These are phyloP conservation scores for Brachirus orientalis DNA, from an alignment of 2,113 vertebrate species.

Conservation along the genomic window DNA sequence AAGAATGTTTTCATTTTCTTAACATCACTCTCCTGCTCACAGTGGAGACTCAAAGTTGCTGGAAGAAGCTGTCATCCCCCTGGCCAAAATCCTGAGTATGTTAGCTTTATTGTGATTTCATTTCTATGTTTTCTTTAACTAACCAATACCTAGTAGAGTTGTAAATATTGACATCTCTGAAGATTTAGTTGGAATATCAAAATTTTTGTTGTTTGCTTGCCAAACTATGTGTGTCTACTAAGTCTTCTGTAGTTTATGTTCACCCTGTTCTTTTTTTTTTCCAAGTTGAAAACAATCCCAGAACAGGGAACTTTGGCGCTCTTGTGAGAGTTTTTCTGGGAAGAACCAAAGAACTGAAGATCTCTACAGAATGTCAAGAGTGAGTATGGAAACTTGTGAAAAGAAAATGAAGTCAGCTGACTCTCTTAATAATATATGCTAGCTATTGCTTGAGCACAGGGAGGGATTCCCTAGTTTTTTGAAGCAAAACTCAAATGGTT, in stretches of 20 bases:
- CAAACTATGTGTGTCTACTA: neutral
- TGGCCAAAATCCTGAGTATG: conserved; percentile 94
- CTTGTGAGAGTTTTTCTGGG: conserved; percentile 94
- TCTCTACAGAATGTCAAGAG: conserved; percentile 99
- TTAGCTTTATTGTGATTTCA: conserved; percentile 14
- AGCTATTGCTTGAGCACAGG: conserved; percentile 30
- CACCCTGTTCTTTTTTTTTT: neutral
- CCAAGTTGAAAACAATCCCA: conserved; percentile 96
- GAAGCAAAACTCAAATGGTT: conserved; percentile 11
- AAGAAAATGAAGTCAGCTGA: conserved; percentile 2
- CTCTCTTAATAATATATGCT: neutral
- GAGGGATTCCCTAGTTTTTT: conserved; percentile 5
- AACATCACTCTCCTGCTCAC: conserved; percentile 26
- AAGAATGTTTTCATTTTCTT: neutral
- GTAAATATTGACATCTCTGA: neutral
- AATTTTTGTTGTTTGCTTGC: too few species aligned
- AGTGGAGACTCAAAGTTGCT: conserved; percentile 92
- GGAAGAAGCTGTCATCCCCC: conserved; percentile 91
- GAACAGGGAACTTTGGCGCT: conserved; percentile 92
- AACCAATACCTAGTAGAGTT: neutral
- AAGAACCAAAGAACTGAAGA: conserved; percentile 98
- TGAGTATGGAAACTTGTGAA: conserved; percentile 80
- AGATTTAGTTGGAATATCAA: neutral
- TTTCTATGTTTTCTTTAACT: neutral
- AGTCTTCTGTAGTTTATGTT: conserved; percentile 3